A percentile compares a stretch with the other conserved stretches of the same genome.
phyloP scores from a whole-genome alignment of 2,888 invertebrate species.

The Nowickia ferox region DNA sequence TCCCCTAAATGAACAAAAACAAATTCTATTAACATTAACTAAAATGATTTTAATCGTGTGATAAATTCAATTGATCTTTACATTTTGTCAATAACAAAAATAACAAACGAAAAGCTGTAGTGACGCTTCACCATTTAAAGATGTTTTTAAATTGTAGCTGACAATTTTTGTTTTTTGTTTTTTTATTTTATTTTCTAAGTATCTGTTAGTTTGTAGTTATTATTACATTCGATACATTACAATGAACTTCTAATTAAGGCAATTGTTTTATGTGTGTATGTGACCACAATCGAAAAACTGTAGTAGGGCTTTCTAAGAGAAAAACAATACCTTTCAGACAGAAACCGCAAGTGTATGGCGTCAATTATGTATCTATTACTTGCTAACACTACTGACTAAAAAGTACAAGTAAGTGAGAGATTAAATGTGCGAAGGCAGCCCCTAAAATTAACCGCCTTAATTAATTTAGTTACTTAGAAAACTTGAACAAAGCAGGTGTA shows the following conservation, averaged over 20 bases:
- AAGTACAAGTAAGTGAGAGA: constrained; percentile 2
- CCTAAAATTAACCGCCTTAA: not conserved
- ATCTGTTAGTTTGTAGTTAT: constrained; percentile 40
- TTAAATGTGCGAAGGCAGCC: not conserved
- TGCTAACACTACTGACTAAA: constrained; percentile 9
- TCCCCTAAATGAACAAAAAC: not conserved
- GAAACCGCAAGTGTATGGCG: constrained; percentile 60
- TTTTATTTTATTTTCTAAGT: constrained; percentile 10
- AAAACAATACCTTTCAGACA: constrained; percentile 43
- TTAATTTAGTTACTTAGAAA: no score
- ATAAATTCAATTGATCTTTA: constrained; percentile 56
- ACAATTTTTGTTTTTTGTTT: constrained; percentile 3
- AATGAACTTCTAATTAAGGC: constrained; percentile 45
- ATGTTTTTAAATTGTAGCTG: not conserved
- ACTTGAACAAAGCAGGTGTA: no score
- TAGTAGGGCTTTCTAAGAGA: constrained; percentile 31
- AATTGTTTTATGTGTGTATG: not conserved
- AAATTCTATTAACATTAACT: constrained; percentile 19
- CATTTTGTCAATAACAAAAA: constrained; percentile 31
- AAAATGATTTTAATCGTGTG: constrained; percentile 39
- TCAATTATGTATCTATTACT: constrained; percentile 37
- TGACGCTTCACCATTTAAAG: not conserved
- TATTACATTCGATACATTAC: constrained; percentile 29
- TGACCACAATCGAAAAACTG: constrained; percentile 6
- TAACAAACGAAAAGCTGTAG: not conserved